Conservation (phyloP, 2,888 invertebrate species). For the Pachydiplax longipennis region DNA sequence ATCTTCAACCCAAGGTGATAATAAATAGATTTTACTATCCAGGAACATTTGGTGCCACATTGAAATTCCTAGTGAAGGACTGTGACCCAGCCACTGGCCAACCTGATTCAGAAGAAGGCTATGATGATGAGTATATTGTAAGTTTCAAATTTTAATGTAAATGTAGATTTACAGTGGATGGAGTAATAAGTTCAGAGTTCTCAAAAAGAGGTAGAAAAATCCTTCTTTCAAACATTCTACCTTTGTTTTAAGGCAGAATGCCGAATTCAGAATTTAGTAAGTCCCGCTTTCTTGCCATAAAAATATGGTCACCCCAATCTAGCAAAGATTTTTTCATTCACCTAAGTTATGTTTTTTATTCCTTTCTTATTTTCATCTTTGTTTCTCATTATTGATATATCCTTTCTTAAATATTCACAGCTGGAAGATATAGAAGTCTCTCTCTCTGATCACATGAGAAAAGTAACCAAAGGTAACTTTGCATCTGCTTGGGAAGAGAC, state of each 20-base stretch:
- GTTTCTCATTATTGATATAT: neutral
- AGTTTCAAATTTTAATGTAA: conserved; percentile 49
- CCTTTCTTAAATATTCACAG: conserved; percentile 56
- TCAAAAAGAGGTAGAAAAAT: too few relatives aligned
- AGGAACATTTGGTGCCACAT: conserved; percentile 83
- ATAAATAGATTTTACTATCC: conserved; percentile 54
- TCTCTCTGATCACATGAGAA: conserved; percentile 85
- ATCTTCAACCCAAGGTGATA: too few relatives aligned
- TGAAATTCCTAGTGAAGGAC: conserved; percentile 94
- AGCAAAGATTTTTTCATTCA: too few relatives aligned
- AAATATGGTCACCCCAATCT: too few relatives aligned
- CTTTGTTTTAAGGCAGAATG: too few relatives aligned
- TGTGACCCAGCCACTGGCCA: conserved; percentile 95
- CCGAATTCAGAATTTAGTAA: too few relatives aligned
- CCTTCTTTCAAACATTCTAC: too few relatives aligned
- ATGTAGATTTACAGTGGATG: too few relatives aligned
- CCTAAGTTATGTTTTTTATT: neutral
- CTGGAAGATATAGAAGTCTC: conserved; percentile 91
- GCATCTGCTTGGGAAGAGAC: conserved; percentile 81
- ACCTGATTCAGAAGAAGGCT: conserved; percentile 95
- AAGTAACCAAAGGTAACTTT: conserved; percentile 79
- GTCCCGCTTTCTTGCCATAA: too few relatives aligned
- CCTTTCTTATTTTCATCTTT: neutral
- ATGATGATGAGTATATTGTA: conserved; percentile 92
- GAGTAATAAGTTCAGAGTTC: too few relatives aligned